phyloP scores from a whole-genome alignment of 2,113 vertebrate genomes.

The Amblyopsis rosae region DNA sequence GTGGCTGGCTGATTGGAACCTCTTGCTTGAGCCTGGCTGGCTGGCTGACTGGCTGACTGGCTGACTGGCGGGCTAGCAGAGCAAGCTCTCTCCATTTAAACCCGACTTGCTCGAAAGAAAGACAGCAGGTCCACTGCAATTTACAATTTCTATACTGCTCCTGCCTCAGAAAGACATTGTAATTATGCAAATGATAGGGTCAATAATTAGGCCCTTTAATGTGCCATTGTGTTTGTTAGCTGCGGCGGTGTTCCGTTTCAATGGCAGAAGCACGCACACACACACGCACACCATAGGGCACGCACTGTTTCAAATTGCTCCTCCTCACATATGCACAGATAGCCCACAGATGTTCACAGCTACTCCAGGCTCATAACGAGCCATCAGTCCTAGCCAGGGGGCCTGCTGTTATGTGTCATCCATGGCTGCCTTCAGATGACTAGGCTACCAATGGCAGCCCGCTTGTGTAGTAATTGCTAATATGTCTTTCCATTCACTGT shows the following conservation, averaged over 20 bases:
- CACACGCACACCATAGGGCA: constrained; percentile 20
- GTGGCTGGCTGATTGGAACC: constrained; percentile 87
- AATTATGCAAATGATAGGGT: constrained; percentile 82
- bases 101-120: constrained; percentile 81
- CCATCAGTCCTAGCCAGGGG: constrained; percentile 18
- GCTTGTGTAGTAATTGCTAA: too few relatives aligned
- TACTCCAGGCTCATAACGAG: constrained; percentile 31
- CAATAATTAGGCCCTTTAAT: constrained; percentile 78
- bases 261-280: constrained; percentile 39
- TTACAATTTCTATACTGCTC: constrained; percentile 79
- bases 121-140: constrained; percentile 76
- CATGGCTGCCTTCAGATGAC: too few relatives aligned
- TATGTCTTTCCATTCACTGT: too few relatives aligned
- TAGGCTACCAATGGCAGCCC: too few relatives aligned
- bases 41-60: constrained; percentile 86
- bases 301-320: constrained; percentile 53
- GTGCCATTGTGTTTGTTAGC: constrained; percentile 69
- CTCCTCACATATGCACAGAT: constrained; percentile 37
- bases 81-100: constrained; percentile 84
- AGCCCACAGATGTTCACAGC: constrained; percentile 64
- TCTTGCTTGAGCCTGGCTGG: constrained; percentile 71
- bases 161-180: constrained; percentile 72
- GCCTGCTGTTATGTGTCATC: neutral
- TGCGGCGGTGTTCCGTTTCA: constrained; percentile 55
- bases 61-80: constrained; percentile 73